phyloP scores from a whole-genome alignment of 1,140 invertebrate genomes.

The Hyphantria cunea region DNA sequence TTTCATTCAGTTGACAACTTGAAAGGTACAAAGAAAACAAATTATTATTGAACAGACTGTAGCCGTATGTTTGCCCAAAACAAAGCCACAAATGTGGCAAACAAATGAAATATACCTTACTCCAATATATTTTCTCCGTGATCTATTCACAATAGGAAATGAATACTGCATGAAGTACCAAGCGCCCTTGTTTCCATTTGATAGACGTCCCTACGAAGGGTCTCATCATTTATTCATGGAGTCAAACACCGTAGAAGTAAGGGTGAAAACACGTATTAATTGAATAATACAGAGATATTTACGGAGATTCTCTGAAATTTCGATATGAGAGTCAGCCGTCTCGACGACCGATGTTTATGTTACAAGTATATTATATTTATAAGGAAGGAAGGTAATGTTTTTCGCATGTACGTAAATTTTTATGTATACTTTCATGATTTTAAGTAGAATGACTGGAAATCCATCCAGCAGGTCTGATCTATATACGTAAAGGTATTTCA shows the following conservation, averaged over 20 bases:
- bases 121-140: background rate
- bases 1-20: background rate
- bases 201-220: constrained; percentile 5
- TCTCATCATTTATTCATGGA: constrained; percentile 24
- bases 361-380: too few species aligned
- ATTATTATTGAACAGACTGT: background rate
- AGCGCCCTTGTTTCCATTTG: constrained; percentile 13
- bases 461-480: too few species aligned
- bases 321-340: background rate
- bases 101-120: background rate
- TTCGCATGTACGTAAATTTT: too few species aligned
- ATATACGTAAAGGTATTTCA: too few species aligned
- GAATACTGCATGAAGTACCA: constrained; percentile 7
- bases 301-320: background rate
- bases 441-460: too few species aligned
- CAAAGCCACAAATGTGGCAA: background rate
- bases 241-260: constrained; percentile 3
- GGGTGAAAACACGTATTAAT: constrained; percentile 20
- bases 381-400: too few species aligned
- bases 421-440: too few species aligned
- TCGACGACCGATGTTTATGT: too few species aligned
- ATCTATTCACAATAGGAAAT: constrained; percentile 5
- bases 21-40: background rate
- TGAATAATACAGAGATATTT: constrained; percentile 14
- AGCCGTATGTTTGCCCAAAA: background rate